Conservation (phyloP, 2,797 vertebrate species). For the Spheniscus humboldti region DNA sequence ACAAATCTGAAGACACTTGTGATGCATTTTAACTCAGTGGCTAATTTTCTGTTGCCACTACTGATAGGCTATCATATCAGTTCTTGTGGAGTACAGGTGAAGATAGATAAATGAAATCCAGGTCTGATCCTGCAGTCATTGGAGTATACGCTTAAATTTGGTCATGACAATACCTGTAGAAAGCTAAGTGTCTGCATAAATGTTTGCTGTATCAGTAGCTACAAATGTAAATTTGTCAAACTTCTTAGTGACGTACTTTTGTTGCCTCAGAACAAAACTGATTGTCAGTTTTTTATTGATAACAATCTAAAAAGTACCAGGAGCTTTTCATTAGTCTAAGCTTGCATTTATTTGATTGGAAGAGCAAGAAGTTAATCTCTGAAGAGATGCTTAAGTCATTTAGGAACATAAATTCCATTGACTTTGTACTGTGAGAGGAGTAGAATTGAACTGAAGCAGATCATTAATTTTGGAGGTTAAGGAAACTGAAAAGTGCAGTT, state of each 20-base stretch:
- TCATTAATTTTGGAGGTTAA: neutral
- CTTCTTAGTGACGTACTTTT: neutral
- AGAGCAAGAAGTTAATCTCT: neutral
- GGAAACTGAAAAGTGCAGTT: neutral
- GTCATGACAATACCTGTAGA: neutral
- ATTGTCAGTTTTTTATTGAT: neutral
- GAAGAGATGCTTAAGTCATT: neutral
- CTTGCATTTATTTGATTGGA: neutral
- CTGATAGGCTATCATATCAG: neutral
- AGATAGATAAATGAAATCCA: neutral
- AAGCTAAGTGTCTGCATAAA: neutral
- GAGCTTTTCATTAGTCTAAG: neutral
- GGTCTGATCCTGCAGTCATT: neutral
- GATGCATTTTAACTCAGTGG: neutral
- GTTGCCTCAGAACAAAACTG: neutral
- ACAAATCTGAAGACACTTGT: neutral
- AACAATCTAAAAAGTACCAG: neutral
- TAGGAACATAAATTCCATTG: neutral
- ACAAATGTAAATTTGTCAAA: neutral
- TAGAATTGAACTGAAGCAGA: neutral
- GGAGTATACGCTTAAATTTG: neutral
- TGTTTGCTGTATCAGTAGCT: neutral
- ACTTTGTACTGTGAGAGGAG: neutral
- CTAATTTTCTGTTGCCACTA: neutral
- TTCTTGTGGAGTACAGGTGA: neutral